Conservation (phyloP, 2,113 vertebrate species). For the Columbina picui region DNA sequence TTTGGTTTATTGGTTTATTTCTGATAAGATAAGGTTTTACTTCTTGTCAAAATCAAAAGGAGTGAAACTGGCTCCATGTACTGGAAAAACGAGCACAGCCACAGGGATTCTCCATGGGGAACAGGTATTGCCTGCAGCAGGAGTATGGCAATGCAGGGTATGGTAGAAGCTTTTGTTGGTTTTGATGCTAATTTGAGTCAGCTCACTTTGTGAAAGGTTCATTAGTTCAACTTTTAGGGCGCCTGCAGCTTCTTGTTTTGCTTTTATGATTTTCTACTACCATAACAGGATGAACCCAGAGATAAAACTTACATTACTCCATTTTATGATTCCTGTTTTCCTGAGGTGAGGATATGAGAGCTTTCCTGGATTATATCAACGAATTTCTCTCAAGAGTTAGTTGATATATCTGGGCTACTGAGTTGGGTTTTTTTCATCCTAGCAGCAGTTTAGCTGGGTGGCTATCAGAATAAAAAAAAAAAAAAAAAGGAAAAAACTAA, state of each 20-base stretch:
- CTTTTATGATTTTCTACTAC: background rate
- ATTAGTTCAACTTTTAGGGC: background rate
- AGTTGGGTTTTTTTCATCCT: background rate
- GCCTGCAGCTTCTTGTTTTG: background rate
- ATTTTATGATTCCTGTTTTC: background rate
- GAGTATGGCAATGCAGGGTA: background rate
- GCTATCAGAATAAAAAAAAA: background rate
- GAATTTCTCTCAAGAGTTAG: background rate
- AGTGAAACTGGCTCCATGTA: background rate
- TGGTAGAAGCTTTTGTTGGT: background rate
- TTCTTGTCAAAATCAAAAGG: background rate
- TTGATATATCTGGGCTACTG: background rate
- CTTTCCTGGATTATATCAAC: background rate
- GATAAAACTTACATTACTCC: background rate
- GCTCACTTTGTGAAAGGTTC: background rate
- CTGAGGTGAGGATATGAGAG: background rate
- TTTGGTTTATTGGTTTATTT: background rate
- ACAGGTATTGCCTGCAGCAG: background rate
- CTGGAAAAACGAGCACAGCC: background rate
- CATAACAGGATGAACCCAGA: background rate
- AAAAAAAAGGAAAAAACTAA: background rate
- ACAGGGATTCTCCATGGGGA: background rate
- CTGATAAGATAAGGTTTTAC: background rate
- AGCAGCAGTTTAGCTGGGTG: background rate
- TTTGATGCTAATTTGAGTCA: slow-evolving; percentile 11